Percentiles rank a stretch among this genome's conserved stretches.
Evolutionary conservation across 2,113 vertebrate species (phyloP).

Genomic region (Rhineura floridana): DNA sequence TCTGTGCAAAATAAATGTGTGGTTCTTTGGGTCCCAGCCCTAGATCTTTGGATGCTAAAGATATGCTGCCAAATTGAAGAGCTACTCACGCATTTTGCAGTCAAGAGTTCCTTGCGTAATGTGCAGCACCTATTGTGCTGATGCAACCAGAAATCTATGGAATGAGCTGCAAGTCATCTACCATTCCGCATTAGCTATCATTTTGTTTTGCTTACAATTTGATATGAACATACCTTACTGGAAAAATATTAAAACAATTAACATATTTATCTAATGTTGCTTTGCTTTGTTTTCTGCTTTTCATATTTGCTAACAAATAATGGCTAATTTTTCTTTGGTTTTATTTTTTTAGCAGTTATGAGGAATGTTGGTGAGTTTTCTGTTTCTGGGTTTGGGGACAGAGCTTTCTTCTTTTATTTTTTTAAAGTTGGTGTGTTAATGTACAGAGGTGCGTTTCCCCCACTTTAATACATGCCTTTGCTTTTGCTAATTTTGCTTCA

Average conservation of each 20-base stretch:
- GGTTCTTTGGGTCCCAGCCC: not conserved
- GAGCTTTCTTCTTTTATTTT: conserved; percentile 65
- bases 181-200: not conserved
- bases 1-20: not conserved
- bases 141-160: not conserved
- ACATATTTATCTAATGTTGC: conserved; percentile 50
- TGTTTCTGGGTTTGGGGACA: conserved; percentile 70
- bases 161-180: conserved; percentile 17
- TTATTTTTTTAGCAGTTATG: conserved; percentile 92
- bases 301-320: conserved; percentile 73
- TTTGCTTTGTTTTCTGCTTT: conserved; percentile 72
- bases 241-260: conserved; percentile 35
- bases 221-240: not conserved
- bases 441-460: not conserved
- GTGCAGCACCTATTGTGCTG: not conserved
- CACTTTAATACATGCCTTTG: conserved; percentile 50
- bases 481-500: conserved; percentile 52
- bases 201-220: conserved; percentile 36
- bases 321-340: conserved; percentile 81
- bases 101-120: not conserved
- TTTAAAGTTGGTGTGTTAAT: conserved; percentile 52
- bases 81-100: not conserved
- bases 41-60: not conserved
- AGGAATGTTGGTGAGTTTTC: conserved; percentile 98
- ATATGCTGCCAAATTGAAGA: not conserved